These are phyloP conservation scores for Patella depressa DNA, from an alignment of 2,888 invertebrate species.

Conservation along the genomic window DNA sequence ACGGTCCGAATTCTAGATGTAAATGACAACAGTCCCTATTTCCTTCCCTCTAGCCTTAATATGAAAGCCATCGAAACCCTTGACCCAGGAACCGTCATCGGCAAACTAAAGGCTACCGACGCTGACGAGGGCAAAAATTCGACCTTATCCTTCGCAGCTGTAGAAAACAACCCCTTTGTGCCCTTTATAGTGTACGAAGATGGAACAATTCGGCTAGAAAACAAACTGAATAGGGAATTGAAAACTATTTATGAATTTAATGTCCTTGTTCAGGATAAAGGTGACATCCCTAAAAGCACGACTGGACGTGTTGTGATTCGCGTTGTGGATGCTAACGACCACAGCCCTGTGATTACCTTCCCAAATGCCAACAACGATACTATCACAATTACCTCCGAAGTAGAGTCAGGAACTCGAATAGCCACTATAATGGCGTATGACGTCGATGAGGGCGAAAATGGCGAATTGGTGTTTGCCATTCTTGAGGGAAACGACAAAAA, in stretches of 20 bases:
- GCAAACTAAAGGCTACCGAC: not conserved
- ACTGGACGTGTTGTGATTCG: constrained; percentile 42
- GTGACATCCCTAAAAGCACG: constrained; percentile 44
- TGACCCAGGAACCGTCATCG: not conserved
- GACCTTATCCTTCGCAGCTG: not conserved
- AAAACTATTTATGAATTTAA: constrained; percentile 42
- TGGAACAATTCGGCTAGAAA: constrained; percentile 36
- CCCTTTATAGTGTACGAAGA: constrained; percentile 45
- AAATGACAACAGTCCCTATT: not conserved
- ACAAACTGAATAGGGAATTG: constrained; percentile 48
- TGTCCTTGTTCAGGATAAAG: constrained; percentile 50
- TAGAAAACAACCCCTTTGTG: constrained; percentile 72
- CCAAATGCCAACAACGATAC: constrained; percentile 21
- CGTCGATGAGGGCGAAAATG: not conserved
- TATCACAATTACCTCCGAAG: not conserved
- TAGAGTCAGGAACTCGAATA: not conserved
- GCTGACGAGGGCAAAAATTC: not conserved
- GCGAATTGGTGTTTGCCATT: not conserved
- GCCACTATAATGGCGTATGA: not conserved
- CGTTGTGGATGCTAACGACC: constrained; percentile 57
- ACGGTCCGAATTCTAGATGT: not conserved
- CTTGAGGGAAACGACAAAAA: not conserved
- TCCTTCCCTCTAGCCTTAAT: not conserved
- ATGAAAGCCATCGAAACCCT: constrained; percentile 2
- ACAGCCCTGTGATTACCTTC: constrained; percentile 50